Conservation (phyloP, 2,888 invertebrate species). For the Plagiodera versicolora region DNA sequence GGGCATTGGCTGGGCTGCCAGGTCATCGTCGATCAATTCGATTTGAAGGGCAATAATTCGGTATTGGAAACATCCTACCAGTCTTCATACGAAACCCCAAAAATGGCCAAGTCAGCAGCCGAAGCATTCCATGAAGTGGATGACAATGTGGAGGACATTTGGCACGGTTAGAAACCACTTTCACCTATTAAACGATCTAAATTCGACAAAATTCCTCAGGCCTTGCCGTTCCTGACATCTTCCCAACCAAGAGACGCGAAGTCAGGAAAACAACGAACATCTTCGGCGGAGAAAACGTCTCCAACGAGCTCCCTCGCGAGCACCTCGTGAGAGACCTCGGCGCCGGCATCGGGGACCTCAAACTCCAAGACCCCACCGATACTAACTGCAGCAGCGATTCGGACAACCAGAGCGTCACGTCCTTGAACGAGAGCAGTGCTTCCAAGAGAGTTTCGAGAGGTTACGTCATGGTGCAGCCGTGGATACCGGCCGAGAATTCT, state of each 20-base stretch:
- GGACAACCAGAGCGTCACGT: conserved; percentile 49
- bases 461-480: conserved; percentile 47
- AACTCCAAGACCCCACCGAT: conserved; percentile 31
- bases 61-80: conserved; percentile 34
- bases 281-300: conserved; percentile 6
- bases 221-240: conserved; percentile 10
- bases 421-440: conserved; percentile 38
- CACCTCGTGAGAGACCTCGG: conserved; percentile 23
- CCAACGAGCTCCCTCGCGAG: conserved; percentile 6
- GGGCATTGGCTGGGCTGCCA: conserved; percentile 54
- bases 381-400: conserved; percentile 44
- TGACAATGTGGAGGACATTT: conserved; percentile 13
- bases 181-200: background rate
- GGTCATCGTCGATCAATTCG: conserved; percentile 47
- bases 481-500: conserved; percentile 28
- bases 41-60: conserved; percentile 33
- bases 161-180: conserved; percentile 11
- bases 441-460: conserved; percentile 42
- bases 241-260: background rate
- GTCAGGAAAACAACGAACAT: background rate
- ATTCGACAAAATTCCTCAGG: background rate
- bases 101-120: background rate
- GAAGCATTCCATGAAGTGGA: conserved; percentile 12
- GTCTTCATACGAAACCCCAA: background rate
- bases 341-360: conserved; percentile 24